A percentile compares a stretch with the other conserved stretches of the same genome.
Evolutionary conservation across 2,888 invertebrate genomes (phyloP).

Genomic region (Hypselothyrea guttata): DNA sequence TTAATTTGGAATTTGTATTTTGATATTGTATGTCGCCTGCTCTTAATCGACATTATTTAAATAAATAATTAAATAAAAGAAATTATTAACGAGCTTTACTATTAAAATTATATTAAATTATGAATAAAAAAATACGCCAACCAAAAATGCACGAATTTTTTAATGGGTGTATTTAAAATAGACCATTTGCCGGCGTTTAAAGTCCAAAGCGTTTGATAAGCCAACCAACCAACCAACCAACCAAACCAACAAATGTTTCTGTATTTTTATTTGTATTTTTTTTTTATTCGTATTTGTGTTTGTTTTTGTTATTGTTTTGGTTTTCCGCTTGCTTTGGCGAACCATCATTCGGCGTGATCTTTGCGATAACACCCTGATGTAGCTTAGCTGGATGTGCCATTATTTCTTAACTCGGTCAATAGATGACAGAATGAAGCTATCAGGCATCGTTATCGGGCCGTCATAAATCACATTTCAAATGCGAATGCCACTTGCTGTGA

Average conservation of each 20-base stretch:
- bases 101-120: too few relatives aligned
- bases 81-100: too few relatives aligned
- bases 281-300: conserved; percentile 12
- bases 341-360: conserved; percentile 10
- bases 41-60: too few relatives aligned
- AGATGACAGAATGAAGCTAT: conserved; percentile 26
- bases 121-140: too few relatives aligned
- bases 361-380: conserved; percentile 12
- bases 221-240: conserved; percentile 19
- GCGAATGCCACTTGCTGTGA: conserved; percentile 6
- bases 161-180: background rate
- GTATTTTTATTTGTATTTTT: conserved; percentile 6
- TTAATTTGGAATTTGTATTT: too few relatives aligned
- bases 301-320: too few relatives aligned
- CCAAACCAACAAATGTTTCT: too few relatives aligned
- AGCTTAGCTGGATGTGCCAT: conserved; percentile 8
- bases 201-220: conserved; percentile 37
- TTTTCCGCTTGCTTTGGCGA: conserved; percentile 1
- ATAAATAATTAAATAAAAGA: too few relatives aligned
- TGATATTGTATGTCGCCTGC: too few relatives aligned
- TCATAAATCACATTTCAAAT: conserved; percentile 45
- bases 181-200: conserved; percentile 10
- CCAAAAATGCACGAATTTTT: conserved; percentile 6
- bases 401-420: conserved; percentile 40
- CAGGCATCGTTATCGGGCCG: conserved; percentile 30